Base-by-base conservation (phyloP, 1,140 invertebrate species). In the Vanessa atalanta region DNA sequence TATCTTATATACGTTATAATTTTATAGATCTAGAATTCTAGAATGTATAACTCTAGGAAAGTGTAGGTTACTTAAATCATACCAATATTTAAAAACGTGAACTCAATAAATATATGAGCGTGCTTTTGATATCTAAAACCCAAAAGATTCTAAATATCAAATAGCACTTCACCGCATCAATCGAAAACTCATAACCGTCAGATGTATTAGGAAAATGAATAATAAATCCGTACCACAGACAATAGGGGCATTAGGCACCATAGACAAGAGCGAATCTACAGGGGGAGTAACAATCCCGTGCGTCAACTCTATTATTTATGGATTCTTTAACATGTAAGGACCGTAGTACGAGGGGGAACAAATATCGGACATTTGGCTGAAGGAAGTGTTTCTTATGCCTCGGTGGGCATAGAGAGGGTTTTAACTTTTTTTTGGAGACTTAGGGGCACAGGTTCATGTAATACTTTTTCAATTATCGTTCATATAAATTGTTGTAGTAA, bases 281-380 rank as follows among this genome's bases (percentile, higher is more conserved):
- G 82, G 84, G 85, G 85, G 86, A 79, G 79, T 72, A 78, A 86
- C 83, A 90, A 90, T 89, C 86, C 86, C 80, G 79, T 83, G 89
- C 90, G 90, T 90, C 90, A 92, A 92, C 86, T 92, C 83, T 92
- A 92, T 92, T 92, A 92, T 92, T 92, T 91, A 92, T 92, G 90
- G 90, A 92, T 92, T 92, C 90, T 91, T 91, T 88, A 92, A 92
- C 90, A 92, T 88, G 88, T 91, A 90, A 92, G 90, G 85, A 84
- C 83, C 76, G 73, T 86, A 66, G 80, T 78, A 78, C 79, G 79
- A 67, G 68, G 79, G 75, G 79, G 71, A 82, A 79, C 73, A 65
- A 81, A 80, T 75, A 83, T 82, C 79, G 88, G 86, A 91, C 89
- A 90, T 89, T 92, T 92, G 88, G 88, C 81, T 76, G 78, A 81